Conservation (phyloP, 2,797 vertebrate species). For the Adrianichthys oophorus region DNA sequence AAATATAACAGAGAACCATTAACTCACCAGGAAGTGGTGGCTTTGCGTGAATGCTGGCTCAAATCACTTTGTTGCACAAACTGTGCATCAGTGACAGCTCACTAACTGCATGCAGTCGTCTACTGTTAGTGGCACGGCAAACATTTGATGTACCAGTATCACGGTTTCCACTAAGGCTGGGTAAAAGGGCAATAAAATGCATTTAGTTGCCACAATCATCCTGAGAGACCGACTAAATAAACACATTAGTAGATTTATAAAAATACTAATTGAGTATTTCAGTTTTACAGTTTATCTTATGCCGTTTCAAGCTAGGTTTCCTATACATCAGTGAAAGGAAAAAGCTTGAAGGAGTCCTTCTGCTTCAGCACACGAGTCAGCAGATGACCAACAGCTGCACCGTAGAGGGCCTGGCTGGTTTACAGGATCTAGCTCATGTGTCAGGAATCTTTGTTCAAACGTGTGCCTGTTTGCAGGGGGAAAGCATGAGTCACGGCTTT, state of each 20-base stretch:
- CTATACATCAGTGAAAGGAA: neutral
- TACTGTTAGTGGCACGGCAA: conserved; percentile 11
- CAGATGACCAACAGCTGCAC: conserved; percentile 40
- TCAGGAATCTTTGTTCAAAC: conserved; percentile 60
- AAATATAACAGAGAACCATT: conserved; percentile 64
- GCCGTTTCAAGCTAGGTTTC: too few relatives aligned
- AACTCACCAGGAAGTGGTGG: conserved; percentile 67
- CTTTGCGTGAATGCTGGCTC: conserved; percentile 42
- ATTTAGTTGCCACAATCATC: neutral
- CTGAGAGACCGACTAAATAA: conserved; percentile 3
- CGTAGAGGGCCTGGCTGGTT: conserved; percentile 37
- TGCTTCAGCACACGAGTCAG: conserved; percentile 42
- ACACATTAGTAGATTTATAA: neutral
- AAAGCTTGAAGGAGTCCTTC: conserved; percentile 9
- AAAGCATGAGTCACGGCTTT: conserved; percentile 51
- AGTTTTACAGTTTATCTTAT: neutral
- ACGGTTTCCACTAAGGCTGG: neutral
- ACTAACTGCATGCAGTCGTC: conserved; percentile 10
- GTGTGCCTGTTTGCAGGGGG: conserved; percentile 47
- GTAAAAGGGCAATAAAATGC: neutral
- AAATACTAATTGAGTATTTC: neutral
- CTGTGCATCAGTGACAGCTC: conserved; percentile 44
- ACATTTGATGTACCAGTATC: neutral
- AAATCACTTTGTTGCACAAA: conserved; percentile 24
- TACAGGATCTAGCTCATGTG: conserved; percentile 42